Evolutionary conservation across 2,797 vertebrate species (phyloP), one percentile per base, ranked within the genome.

Genomic region (Sebastes diaconus): DNA sequence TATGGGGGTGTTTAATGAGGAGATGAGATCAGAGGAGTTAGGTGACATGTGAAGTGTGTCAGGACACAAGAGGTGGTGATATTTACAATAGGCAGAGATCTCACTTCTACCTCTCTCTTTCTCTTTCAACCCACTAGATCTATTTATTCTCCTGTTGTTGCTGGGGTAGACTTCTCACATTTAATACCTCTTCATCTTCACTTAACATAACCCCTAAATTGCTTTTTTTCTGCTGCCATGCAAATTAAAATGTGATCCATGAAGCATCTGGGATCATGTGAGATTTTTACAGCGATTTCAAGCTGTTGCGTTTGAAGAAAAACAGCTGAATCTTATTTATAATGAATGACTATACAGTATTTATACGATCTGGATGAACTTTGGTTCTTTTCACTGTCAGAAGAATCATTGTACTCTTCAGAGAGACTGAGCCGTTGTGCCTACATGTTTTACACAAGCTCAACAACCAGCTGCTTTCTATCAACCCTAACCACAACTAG

Each of bases 11-110:
- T 65, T 79, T 87, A 83, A 84, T 88, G 85, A 84, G 75, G 27
- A 76, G 68, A 65, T 20, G 30, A 30, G 63, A 87, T 87, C 84
- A 80, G 75, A 84, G 83, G 58, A 75, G 61, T 34, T 50, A 59
- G 59, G 22, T 81, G 85, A 83, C 46, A 39, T 68, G 29, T 79
- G 42, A 80, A 36, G 18, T 65, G 68, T 77, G 66, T 73, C 72
- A 55, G 34, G 29, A 61, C 75, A 75, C 79, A n/a, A 63, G 18
- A 73, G 61, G 34, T 66, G 64, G 46, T 12, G 68, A 64, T 82
- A 80, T 80, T 73, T 63, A 83, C 71, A 77, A 67, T 32, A 30
- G 58, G 59, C 36, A 60, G n/a, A 67, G 24, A 59, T 70, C 58
- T 76, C 32, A 54, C 65, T 46, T 46, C 14, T 25, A 4, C 65